Conservation (phyloP, 1,140 invertebrate species). For the Eumaeus atala region DNA sequence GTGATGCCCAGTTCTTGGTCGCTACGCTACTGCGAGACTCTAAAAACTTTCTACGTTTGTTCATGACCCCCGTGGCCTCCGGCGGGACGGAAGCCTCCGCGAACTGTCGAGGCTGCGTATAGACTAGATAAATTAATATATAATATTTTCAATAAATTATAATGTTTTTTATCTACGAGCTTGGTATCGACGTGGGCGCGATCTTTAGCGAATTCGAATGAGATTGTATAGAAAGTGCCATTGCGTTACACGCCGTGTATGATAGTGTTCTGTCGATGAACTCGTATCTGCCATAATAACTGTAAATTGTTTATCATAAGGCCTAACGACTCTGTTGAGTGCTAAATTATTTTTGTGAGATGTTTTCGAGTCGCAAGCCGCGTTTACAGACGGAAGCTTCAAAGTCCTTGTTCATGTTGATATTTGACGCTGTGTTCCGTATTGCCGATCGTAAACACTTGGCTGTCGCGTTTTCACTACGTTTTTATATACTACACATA, state of each 20-base stretch:
- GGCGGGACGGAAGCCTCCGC: slow-evolving; percentile 7
- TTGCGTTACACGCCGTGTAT: slow-evolving; percentile 38
- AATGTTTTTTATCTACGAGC: slow-evolving; percentile 10
- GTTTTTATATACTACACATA: slow-evolving; percentile 45
- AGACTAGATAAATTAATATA: slow-evolving; percentile 26
- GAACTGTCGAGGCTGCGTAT: slow-evolving; percentile 16
- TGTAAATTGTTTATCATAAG: slow-evolving; percentile 66
- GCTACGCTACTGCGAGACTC: too few relatives aligned
- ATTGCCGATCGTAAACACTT: slow-evolving; percentile 23
- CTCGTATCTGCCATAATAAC: slow-evolving; percentile 71
- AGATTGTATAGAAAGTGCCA: slow-evolving; percentile 44
- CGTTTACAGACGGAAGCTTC: slow-evolving; percentile 6
- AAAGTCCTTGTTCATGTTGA: slow-evolving; percentile 16
- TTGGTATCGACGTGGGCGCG: slow-evolving; percentile 8
- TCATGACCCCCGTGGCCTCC: not conserved
- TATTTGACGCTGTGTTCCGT: slow-evolving; percentile 37
- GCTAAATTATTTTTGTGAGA: slow-evolving; percentile 27
- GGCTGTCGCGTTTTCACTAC: slow-evolving; percentile 23
- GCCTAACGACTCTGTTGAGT: slow-evolving; percentile 67
- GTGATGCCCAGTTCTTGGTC: too few relatives aligned
- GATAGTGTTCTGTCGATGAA: slow-evolving; percentile 60
- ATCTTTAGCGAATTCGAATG: slow-evolving; percentile 1
- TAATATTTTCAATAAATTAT: slow-evolving; percentile 21
- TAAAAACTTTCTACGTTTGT: too few relatives aligned
- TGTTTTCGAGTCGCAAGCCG: slow-evolving; percentile 7